phyloP scores from a whole-genome alignment of 2,113 vertebrate species.

The Microtus montanus region DNA sequence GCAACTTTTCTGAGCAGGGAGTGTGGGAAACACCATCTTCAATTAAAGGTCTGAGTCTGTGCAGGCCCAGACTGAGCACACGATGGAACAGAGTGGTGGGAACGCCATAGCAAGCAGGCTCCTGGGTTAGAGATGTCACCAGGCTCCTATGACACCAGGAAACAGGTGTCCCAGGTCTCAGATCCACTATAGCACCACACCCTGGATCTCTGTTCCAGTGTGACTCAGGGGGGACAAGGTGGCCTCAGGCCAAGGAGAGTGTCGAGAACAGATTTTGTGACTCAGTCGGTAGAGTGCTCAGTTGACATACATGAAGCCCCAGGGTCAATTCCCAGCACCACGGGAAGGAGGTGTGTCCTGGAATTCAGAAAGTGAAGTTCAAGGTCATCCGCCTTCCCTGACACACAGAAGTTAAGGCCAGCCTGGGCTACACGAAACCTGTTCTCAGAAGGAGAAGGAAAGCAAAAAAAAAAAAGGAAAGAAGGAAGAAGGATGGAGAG shows the following conservation, averaged over 20 bases:
- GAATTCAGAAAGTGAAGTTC: not conserved
- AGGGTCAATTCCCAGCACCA: not conserved
- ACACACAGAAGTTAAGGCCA: not conserved
- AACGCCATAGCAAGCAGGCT: not conserved
- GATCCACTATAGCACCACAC: not conserved
- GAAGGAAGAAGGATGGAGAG: not conserved
- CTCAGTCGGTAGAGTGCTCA: not conserved
- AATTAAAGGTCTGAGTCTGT: not conserved
- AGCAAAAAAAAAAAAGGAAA: too few relatives aligned
- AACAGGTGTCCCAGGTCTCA: slow-evolving; percentile 2
- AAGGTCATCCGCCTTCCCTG: not conserved
- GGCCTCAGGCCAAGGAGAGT: not conserved
- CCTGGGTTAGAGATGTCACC: not conserved
- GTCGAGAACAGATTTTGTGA: not conserved
- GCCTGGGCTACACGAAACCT: not conserved
- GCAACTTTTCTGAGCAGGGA: not conserved
- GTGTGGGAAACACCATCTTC: not conserved
- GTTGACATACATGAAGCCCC: not conserved
- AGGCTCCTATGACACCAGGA: not conserved
- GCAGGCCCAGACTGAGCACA: not conserved
- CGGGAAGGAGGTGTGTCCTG: not conserved
- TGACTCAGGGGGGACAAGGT: not conserved
- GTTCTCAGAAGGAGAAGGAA: not conserved
- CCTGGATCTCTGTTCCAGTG: not conserved
- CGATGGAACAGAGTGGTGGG: too few relatives aligned